Base-by-base conservation (phyloP, 2,797 vertebrate genomes). In the Neoniphon sammara region DNA sequence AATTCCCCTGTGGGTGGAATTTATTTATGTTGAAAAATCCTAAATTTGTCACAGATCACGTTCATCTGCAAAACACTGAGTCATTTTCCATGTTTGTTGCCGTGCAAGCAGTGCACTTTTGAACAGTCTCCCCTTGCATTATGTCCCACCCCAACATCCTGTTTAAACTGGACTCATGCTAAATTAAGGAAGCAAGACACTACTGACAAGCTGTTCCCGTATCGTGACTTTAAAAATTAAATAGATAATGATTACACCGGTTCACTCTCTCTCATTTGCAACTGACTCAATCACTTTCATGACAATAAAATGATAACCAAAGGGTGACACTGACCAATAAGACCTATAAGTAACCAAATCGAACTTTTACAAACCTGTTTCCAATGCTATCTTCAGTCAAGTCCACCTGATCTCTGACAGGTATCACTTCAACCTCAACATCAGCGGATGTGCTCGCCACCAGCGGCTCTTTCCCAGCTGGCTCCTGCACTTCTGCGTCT, bases 331-430 rank as follows among this genome's bases (percentile, higher is more conserved):
- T 39, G 36, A 39, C 3, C 31, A 34, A 8, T 60, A 1, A 44
- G 17, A 17, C 21, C 47, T 3, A 12, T 20, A 15, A 50, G 71
- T 7, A 9, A 1, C n/a, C 5, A 23, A 60, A 53, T 20, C 10
- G 15, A 1, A 31, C 55, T 34, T 65, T 20, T 0, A 79, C 91
- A 68, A 71, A 94, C 94, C 92, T 92, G 82, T 80, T 81, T 0
- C 18, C 52, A 18, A 77, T 74, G 34, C 34, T 36, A 0, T 79
- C 71, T 36, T 73, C 73, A 39, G 27, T 14, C 11, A 47, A 44
- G 10, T 39, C 77, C 0, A 84, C 75, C 31, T 67, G 63, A 27
- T 80, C 75, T 0, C 27, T 46, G n/a, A 73, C 52, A 9, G 73
- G 27, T 5, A 23, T 55, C 56, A 75, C 66, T 0, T 84, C 66